Evolutionary conservation across 2,888 invertebrate species (phyloP).

Genomic region (Gortyna flavago): DNA sequence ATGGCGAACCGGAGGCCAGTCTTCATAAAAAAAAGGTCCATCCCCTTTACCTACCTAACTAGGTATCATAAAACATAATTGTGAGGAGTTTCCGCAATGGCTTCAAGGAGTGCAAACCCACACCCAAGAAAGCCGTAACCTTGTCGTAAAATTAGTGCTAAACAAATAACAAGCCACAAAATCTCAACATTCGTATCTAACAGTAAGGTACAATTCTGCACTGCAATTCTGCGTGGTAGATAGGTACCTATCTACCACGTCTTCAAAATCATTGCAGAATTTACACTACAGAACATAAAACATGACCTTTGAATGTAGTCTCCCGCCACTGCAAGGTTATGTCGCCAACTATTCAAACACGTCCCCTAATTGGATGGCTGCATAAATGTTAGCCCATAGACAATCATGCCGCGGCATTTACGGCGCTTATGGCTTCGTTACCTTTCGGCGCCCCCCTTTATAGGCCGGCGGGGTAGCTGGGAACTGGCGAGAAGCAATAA

Average conservation of each 20-base stretch:
- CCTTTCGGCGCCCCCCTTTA: slow-evolving; percentile 75
- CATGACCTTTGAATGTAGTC: slow-evolving; percentile 49
- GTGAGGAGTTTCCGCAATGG: neutral
- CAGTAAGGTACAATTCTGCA: too few species aligned
- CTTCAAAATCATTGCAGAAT: slow-evolving; percentile 13
- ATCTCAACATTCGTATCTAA: neutral
- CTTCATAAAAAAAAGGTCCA: too few species aligned
- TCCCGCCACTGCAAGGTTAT: slow-evolving; percentile 61
- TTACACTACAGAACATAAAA: slow-evolving; percentile 23
- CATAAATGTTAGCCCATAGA: slow-evolving; percentile 84
- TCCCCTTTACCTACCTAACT: neutral
- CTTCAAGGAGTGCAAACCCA: neutral
- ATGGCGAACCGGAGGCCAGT: too few species aligned
- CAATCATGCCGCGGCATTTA: slow-evolving; percentile 84
- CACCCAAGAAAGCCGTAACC: neutral
- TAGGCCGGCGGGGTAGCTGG: slow-evolving; percentile 54
- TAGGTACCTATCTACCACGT: neutral
- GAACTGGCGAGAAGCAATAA: slow-evolving; percentile 31
- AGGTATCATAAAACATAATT: neutral
- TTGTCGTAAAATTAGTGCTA: neutral
- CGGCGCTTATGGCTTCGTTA: slow-evolving; percentile 75
- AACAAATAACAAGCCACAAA: neutral
- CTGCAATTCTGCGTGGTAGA: too few species aligned
- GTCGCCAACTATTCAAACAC: slow-evolving; percentile 61
- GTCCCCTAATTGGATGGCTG: slow-evolving; percentile 82